A percentile compares a stretch with the other conserved stretches of the same genome.
phyloP scores from a whole-genome alignment of 2,113 vertebrate genomes.

The Manacus vitellinus region DNA sequence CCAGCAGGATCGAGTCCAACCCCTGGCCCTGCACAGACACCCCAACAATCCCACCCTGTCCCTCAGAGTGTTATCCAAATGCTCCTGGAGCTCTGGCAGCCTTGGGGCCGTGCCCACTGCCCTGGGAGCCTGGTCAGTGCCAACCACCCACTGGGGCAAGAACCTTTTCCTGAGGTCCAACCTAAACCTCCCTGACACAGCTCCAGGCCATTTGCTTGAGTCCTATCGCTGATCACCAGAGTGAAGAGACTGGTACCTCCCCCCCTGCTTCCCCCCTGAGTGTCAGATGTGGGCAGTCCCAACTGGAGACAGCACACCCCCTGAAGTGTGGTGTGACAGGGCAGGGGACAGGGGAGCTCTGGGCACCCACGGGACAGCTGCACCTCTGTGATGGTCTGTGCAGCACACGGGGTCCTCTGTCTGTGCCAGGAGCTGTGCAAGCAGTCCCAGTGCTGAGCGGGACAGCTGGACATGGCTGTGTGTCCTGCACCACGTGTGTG shows the following conservation, averaged over 20 bases:
- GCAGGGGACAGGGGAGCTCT: no score
- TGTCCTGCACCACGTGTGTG: accelerated
- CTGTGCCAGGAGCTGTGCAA: neutral
- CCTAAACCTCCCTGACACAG: neutral
- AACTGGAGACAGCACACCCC: accelerated
- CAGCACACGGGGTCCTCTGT: no score
- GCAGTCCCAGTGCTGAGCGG: neutral
- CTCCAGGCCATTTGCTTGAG: neutral
- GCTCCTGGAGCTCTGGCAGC: neutral
- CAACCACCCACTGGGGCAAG: neutral
- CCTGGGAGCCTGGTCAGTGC: neutral
- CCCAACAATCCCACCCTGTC: neutral
- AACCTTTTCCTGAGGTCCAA: neutral
- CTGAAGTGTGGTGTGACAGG: accelerated
- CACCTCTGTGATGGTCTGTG: neutral
- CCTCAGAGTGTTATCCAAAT: neutral
- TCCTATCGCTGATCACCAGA: accelerated
- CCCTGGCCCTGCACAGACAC: neutral
- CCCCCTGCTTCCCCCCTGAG: neutral
- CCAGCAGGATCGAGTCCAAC: accelerated
- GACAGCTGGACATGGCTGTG: neutral
- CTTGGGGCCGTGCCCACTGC: accelerated
- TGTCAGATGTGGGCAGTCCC: accelerated
- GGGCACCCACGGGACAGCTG: neutral
- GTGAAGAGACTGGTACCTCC: neutral